Base-by-base conservation (phyloP, 2,113 vertebrate genomes). In the Nasalis larvatus region DNA sequence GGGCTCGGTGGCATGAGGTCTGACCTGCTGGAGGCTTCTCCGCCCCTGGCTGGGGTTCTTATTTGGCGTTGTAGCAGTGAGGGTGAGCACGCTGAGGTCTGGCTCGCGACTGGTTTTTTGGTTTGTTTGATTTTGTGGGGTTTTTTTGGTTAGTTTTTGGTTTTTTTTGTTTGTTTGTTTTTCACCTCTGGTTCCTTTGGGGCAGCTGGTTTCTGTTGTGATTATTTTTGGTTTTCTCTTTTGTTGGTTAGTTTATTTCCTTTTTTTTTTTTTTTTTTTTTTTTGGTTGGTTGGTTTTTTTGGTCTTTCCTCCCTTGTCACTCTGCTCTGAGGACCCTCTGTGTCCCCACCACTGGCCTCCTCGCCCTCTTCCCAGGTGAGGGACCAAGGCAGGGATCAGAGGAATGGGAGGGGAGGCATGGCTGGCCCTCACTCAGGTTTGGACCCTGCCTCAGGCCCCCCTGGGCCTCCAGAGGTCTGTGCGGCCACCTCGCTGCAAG, bases 181-280 rank as follows among this genome's bases (percentile, higher is more conserved):
- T 96, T 92, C 95, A 97, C 87, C 89, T 89, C 98, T 98, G 98
- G 98, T 98, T 96, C 97, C 98, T 97, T 96, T 98, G 98, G 98
- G 99, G 97, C 97, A 98, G 98, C 98, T 98, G 97, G 98, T 99
- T 98, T 99, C 99, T 99, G 98, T 98, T 99, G 98, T 97, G 98
- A 98, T 99, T 98, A 95, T 99, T 99, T 99, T 99, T 99, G 99
- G 99, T 99, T 99, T 99, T 98, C 98, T 99, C 99, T 98, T 96
- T 69, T 84, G 97, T 99, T 98, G 98, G 98, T 98, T 98, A 98
- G 97, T 98, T 99, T 99, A 98, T 98, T 98, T 99, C 97, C 97
- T 98, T 98, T 97, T 96, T 98, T 98, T 98, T 97, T 98, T 98
- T n/a, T 98, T 97, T 98, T 98, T 98, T 95, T 98, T 98, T 97